Evolutionary conservation across 1,140 invertebrate genomes (phyloP).

Genomic region (Contarinia nasturtii): DNA sequence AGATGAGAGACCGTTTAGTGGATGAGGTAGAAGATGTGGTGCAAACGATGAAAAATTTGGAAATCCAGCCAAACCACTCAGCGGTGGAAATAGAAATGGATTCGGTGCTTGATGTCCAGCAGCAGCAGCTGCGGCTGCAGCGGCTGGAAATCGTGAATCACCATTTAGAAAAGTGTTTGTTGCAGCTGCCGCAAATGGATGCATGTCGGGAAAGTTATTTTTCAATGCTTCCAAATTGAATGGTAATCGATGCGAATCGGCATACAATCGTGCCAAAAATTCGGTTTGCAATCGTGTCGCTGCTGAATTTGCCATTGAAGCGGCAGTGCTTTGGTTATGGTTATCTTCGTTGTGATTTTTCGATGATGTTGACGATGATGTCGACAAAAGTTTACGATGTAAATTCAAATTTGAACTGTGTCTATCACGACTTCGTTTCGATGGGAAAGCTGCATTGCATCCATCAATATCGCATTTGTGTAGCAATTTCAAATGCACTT

Average conservation of each 20-base stretch:
- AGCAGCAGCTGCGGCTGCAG: conserved; percentile 24
- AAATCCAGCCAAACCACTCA: conserved; percentile 26
- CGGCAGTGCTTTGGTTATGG: conserved; percentile 16
- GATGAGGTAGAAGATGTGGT: conserved; percentile 14
- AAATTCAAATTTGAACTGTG: conserved; percentile 85
- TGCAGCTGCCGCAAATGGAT: conserved; percentile 16
- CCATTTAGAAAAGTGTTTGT: conserved; percentile 17
- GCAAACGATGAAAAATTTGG: conserved; percentile 10
- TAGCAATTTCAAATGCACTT: conserved; percentile 88
- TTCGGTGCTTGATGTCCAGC: conserved; percentile 24
- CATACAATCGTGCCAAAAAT: conserved; percentile 62
- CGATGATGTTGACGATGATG: conserved; percentile 33
- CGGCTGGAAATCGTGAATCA: conserved; percentile 23
- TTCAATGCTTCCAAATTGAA: conserved; percentile 33
- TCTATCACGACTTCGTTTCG: conserved; percentile 76
- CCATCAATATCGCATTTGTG: conserved; percentile 90
- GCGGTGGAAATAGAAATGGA: conserved; percentile 27
- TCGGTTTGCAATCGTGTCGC: conserved; percentile 41
- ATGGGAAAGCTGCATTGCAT: conserved; percentile 92
- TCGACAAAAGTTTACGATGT: conserved; percentile 71
- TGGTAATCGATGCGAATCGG: conserved; percentile 35
- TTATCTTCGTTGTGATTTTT: conserved; percentile 26
- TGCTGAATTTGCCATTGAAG: conserved; percentile 18
- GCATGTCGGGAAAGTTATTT: conserved; percentile 16
- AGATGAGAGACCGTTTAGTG: conserved; percentile 16